A percentile compares a stretch with the other conserved stretches of the same genome.
Conservation (phyloP, 1,140 invertebrate genomes). For the Drosophila tsacasi region DNA sequence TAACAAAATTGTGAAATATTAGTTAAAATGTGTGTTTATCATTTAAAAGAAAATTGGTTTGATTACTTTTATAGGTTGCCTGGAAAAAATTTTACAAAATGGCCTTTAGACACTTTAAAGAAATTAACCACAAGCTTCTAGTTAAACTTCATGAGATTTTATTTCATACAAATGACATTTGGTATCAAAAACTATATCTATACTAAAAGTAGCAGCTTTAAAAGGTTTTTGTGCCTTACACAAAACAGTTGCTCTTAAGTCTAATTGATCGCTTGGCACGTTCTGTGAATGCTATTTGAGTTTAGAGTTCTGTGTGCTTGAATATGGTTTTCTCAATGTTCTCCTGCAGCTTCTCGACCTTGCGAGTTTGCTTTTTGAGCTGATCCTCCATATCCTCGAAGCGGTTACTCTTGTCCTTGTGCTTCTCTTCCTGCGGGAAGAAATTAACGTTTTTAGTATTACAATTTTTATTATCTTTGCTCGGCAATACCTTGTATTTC, state of each 20-base stretch:
- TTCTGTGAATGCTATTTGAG: constrained; percentile 3
- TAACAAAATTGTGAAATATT: too few species aligned
- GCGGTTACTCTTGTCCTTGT: constrained; percentile 88
- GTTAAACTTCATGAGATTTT: constrained; percentile 47
- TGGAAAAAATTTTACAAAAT: too few species aligned
- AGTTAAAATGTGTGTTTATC: too few species aligned
- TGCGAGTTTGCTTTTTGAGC: constrained; percentile 92
- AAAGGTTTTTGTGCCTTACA: constrained; percentile 39
- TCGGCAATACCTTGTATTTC: constrained; percentile 86
- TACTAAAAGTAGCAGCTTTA: constrained; percentile 28
- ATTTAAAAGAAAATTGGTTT: too few species aligned
- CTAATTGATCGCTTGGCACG: constrained; percentile 72
- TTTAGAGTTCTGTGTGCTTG: constrained; percentile 90
- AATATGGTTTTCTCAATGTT: constrained; percentile 92
- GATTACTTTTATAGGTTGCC: too few species aligned
- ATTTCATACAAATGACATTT: constrained; percentile 58
- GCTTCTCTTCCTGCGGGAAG: constrained; percentile 86
- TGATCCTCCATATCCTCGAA: constrained; percentile 89
- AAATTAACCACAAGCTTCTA: not conserved
- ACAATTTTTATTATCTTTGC: not conserved
- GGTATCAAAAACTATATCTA: constrained; percentile 63
- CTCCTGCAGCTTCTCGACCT: constrained; percentile 94
- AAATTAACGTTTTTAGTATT: not conserved
- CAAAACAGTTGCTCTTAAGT: constrained; percentile 31
- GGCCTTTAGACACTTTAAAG: not conserved